These are phyloP conservation scores for Macaria liturata DNA, from an alignment of 2,888 invertebrate species.

Conservation along the genomic window DNA sequence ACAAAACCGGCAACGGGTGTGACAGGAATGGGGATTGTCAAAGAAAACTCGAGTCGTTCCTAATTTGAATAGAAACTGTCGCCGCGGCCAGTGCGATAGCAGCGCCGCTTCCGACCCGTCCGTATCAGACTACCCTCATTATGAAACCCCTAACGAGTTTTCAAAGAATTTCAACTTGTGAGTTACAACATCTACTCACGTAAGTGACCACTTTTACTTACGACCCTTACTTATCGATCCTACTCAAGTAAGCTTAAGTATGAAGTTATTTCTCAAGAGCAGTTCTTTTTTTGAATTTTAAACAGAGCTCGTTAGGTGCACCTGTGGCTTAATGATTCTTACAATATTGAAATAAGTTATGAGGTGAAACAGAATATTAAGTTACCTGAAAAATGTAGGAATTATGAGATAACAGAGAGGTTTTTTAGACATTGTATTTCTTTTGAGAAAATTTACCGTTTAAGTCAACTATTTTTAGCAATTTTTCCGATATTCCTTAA, in stretches of 20 bases:
- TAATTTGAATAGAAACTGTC: slow-evolving; percentile 76
- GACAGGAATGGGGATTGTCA: slow-evolving; percentile 13
- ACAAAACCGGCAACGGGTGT: slow-evolving; percentile 39
- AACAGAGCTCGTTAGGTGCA: slow-evolving; percentile 45
- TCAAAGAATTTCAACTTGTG: slow-evolving; percentile 57
- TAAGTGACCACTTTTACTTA: slow-evolving; percentile 43
- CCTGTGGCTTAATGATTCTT: slow-evolving; percentile 45
- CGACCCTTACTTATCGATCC: slow-evolving; percentile 26
- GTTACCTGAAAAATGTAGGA: not conserved
- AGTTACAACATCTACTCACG: slow-evolving; percentile 59
- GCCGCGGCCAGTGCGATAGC: slow-evolving; percentile 56
- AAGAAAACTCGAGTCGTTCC: slow-evolving; percentile 44
- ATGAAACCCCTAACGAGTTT: slow-evolving; percentile 56
- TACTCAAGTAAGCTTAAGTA: slow-evolving; percentile 21
- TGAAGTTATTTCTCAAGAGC: slow-evolving; percentile 13
- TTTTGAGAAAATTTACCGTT: too few species aligned
- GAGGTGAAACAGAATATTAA: slow-evolving; percentile 33
- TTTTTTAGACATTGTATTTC: too few species aligned
- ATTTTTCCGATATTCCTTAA: too few species aligned
- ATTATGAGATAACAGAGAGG: too few species aligned
- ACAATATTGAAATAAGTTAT: slow-evolving; percentile 39
- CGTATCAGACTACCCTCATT: slow-evolving; percentile 53
- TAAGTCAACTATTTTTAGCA: too few species aligned
- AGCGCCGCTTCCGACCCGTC: slow-evolving; percentile 62
- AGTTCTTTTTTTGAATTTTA: slow-evolving; percentile 34